Percentiles rank a stretch among this genome's conserved stretches.
Evolutionary conservation across 2,888 invertebrate genomes (phyloP).

Genomic region (Tryphoninae sp.): DNA sequence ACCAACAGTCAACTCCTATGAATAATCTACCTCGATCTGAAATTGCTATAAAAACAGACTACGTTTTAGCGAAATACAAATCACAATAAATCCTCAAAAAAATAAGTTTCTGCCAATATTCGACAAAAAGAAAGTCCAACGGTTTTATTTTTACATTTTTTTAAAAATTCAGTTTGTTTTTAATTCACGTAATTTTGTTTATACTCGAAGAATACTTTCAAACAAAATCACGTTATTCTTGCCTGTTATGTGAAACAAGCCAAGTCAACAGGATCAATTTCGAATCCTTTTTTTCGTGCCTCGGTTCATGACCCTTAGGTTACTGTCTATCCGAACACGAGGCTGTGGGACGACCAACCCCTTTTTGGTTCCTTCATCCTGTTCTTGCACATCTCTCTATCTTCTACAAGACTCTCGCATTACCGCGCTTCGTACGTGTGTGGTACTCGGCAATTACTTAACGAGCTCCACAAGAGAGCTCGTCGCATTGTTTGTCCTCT

Average conservation of each 20-base stretch:
- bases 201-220: neutral
- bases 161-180: neutral
- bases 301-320: constrained; percentile 26
- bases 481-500: constrained; percentile 69
- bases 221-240: neutral
- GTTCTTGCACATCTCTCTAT: constrained; percentile 50
- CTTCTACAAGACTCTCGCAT: constrained; percentile 77
- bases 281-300: constrained; percentile 25
- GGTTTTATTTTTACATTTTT: neutral
- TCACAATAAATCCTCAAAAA: too few relatives aligned
- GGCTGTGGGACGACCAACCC: constrained; percentile 62
- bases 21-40: neutral
- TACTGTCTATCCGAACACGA: constrained; percentile 38
- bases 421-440: constrained; percentile 69
- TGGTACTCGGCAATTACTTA: constrained; percentile 74
- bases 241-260: neutral
- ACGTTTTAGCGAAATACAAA: too few relatives aligned
- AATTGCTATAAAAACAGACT: too few relatives aligned
- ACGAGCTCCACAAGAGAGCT: constrained; percentile 71
- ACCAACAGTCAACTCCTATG: neutral
- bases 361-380: constrained; percentile 50
- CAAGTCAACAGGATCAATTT: constrained; percentile 5
- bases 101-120: too few relatives aligned
- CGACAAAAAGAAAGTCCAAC: too few relatives aligned
- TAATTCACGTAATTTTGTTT: neutral